These are phyloP conservation scores for Tokudaia tokunoshimensis DNA, from an alignment of 2,797 vertebrate genomes.

Conservation along the genomic window DNA sequence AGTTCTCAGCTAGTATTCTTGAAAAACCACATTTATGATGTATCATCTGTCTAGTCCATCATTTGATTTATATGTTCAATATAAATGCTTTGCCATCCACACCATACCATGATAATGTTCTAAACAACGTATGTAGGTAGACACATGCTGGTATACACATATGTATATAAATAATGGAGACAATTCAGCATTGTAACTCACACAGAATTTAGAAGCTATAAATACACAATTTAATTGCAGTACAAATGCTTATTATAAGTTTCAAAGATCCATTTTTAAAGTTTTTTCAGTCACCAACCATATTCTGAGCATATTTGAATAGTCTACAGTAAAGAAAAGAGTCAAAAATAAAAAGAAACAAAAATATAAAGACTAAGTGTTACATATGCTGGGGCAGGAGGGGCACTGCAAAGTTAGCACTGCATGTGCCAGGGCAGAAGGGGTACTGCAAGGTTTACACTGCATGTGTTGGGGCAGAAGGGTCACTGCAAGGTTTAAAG, in stretches of 20 bases:
- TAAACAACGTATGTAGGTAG: background rate
- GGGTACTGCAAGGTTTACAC: no score
- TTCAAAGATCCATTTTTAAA: background rate
- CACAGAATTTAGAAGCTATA: background rate
- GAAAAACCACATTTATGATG: constrained; percentile 9
- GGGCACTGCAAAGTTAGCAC: background rate
- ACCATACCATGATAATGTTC: background rate
- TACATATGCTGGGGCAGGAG: background rate
- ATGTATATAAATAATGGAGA: rapidly evolving
- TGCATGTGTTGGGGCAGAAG: background rate
- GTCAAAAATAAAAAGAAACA: constrained; percentile 27
- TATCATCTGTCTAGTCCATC: background rate
- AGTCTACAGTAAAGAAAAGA: background rate
- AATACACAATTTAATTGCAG: background rate
- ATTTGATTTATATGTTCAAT: background rate
- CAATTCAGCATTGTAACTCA: background rate
- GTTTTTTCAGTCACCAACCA: constrained; percentile 28
- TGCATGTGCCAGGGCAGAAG: background rate
- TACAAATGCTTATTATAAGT: background rate
- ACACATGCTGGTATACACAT: background rate
- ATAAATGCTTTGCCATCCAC: background rate
- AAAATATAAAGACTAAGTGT: background rate
- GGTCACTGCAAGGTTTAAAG: background rate
- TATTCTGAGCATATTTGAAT: constrained; percentile 11
- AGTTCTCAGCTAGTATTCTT: no score